Percentiles rank a stretch among this genome's conserved stretches.
Conservation (phyloP, 2,888 invertebrate genomes). For the Phengaris arion region DNA sequence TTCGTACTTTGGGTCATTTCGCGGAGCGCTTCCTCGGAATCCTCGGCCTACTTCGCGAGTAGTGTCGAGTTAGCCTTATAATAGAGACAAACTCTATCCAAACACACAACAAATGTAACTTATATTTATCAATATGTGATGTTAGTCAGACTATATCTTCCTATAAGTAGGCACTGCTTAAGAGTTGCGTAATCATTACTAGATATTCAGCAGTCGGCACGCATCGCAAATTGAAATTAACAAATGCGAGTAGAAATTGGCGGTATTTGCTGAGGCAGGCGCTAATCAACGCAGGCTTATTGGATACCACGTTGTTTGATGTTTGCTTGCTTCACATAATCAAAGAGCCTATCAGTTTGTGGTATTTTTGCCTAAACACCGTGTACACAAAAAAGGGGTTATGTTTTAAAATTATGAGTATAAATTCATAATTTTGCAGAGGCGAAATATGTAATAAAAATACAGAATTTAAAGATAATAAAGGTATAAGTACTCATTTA, state of each 20-base stretch:
- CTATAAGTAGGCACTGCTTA: background rate
- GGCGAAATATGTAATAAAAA: too few species aligned
- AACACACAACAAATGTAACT: too few species aligned
- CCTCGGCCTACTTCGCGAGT: too few species aligned
- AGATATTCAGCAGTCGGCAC: background rate
- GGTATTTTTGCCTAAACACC: background rate
- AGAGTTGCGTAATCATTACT: constrained; percentile 8
- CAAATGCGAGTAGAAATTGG: background rate
- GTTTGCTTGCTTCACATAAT: background rate
- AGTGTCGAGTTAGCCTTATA: too few species aligned
- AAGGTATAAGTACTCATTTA: too few species aligned
- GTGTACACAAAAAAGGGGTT: background rate
- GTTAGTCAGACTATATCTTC: background rate
- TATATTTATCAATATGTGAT: too few species aligned
- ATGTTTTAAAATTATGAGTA: too few species aligned
- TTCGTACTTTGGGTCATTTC: too few species aligned
- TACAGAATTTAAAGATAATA: too few species aligned
- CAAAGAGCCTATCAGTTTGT: background rate
- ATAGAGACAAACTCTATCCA: too few species aligned
- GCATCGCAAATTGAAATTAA: constrained; percentile 14
- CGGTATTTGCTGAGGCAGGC: background rate
- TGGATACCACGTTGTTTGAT: background rate
- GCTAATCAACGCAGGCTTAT: constrained; percentile 8
- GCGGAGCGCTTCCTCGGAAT: too few species aligned
- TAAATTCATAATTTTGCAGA: too few species aligned